Conservation (phyloP, 2,888 invertebrate genomes). For the Microplitis deprimator region DNA sequence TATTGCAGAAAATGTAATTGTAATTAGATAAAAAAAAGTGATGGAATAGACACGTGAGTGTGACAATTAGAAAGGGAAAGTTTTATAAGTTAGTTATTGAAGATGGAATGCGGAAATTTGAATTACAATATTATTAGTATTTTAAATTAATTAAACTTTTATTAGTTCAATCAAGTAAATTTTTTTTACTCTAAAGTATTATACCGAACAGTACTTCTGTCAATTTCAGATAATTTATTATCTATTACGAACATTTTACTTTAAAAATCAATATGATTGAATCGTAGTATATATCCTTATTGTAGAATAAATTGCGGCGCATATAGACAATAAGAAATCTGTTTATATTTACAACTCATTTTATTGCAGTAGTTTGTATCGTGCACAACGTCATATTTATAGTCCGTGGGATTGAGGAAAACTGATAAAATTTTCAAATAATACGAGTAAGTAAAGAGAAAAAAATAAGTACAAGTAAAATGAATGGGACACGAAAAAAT, state of each 20-base stretch:
- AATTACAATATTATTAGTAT: neutral
- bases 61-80: neutral
- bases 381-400: neutral
- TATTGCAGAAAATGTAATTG: neutral
- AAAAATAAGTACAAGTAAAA: neutral
- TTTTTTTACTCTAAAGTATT: neutral
- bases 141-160: neutral
- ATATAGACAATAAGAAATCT: neutral
- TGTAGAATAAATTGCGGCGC: neutral
- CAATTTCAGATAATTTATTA: neutral
- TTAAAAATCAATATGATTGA: neutral
- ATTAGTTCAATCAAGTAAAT: neutral
- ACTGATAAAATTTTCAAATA: neutral
- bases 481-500: neutral
- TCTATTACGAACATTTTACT: neutral
- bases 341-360: neutral
- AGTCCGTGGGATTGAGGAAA: neutral
- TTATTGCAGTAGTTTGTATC: neutral
- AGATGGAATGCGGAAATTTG: neutral
- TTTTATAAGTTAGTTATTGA: neutral
- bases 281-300: neutral
- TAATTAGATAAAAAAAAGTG: neutral
- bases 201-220: neutral
- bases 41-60: neutral
- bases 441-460: neutral